phyloP scores from a whole-genome alignment of 2,797 vertebrate species.

The Ctenochaetus hawaiiensis region DNA sequence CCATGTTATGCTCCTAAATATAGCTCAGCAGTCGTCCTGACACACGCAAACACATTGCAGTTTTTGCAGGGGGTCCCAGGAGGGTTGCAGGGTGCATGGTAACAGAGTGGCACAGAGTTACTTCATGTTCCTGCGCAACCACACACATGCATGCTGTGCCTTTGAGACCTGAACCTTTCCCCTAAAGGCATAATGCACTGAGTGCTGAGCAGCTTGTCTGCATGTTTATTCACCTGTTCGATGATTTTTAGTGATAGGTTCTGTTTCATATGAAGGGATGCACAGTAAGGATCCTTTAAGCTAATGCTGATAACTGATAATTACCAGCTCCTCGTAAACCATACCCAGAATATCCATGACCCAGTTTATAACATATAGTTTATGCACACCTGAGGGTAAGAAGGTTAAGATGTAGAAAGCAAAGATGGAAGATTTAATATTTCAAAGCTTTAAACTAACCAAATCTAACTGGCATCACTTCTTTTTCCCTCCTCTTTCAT shows the following conservation, averaged over 20 bases:
- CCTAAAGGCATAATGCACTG: slow-evolving; percentile 17
- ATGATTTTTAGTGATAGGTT: background rate
- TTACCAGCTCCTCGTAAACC: too few species aligned
- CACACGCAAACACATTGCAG: slow-evolving; percentile 68
- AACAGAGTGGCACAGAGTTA: slow-evolving; percentile 72
- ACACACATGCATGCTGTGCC: slow-evolving; percentile 8
- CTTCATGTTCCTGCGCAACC: slow-evolving; percentile 49
- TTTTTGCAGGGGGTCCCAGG: slow-evolving; percentile 59
- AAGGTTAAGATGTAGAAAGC: too few species aligned
- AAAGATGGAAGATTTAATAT: too few species aligned
- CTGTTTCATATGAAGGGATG: too few species aligned
- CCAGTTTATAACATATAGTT: too few species aligned
- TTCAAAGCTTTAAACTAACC: too few species aligned
- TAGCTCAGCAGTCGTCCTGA: slow-evolving; percentile 71
- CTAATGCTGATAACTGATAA: too few species aligned
- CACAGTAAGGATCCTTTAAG: too few species aligned
- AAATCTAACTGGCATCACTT: too few species aligned
- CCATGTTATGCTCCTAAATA: slow-evolving; percentile 81
- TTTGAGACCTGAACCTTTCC: slow-evolving; percentile 26
- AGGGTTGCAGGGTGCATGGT: slow-evolving; percentile 68
- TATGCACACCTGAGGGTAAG: too few species aligned
- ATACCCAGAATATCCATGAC: too few species aligned
- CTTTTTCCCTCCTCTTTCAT: too few species aligned
- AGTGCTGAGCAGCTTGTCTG: slow-evolving; percentile 11
- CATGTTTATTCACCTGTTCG: slow-evolving; percentile 22